These are phyloP conservation scores for Axis porcinus DNA, from an alignment of 2,113 vertebrate genomes.

Conservation along the genomic window DNA sequence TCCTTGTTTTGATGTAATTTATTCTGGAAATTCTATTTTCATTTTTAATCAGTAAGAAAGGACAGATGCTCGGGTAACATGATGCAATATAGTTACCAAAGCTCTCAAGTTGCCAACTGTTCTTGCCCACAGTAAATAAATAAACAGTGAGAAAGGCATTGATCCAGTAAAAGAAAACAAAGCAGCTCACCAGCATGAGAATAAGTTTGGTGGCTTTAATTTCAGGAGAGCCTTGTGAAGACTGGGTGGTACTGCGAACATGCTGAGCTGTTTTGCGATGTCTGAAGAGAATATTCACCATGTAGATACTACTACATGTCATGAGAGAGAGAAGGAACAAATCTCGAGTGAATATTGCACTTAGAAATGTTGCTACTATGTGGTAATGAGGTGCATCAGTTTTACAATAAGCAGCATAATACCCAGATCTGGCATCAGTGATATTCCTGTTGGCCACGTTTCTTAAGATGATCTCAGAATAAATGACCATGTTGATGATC, in stretches of 20 bases:
- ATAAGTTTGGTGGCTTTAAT: neutral
- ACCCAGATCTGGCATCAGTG: neutral
- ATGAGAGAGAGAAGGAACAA: neutral
- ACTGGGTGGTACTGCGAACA: neutral
- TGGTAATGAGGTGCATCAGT: rapidly evolving
- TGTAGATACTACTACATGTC: neutral
- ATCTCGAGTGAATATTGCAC: neutral
- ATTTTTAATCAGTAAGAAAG: neutral
- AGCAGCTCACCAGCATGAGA: neutral
- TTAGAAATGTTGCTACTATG: neutral
- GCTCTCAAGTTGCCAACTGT: neutral
- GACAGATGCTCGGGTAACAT: neutral
- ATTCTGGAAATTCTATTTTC: neutral
- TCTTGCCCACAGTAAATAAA: neutral
- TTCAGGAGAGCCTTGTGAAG: neutral
- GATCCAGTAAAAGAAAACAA: neutral
- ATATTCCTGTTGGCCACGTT: neutral
- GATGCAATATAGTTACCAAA: neutral
- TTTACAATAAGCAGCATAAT: neutral
- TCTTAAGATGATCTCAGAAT: neutral
- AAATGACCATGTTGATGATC: neutral
- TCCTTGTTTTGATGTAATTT: neutral
- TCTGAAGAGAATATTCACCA: neutral
- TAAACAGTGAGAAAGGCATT: too few species aligned
- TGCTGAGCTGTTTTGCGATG: neutral